Percentiles rank a stretch among this genome's conserved stretches.
Evolutionary conservation across 2,797 vertebrate genomes (phyloP).

Genomic region (Peromyscus melanophrys): DNA sequence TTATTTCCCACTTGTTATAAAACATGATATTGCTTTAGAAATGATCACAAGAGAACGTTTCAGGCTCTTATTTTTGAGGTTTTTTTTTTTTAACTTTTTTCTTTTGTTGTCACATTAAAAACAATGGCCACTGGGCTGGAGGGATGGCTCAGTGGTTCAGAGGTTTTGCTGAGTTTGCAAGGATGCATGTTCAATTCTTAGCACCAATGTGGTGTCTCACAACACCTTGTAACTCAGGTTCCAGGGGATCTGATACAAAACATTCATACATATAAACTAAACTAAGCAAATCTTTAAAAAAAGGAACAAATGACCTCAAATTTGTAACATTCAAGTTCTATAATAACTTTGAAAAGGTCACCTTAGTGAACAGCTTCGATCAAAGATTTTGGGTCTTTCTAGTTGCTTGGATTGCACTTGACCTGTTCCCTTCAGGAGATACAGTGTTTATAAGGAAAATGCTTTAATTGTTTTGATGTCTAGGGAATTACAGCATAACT

Average conservation of each 20-base stretch:
- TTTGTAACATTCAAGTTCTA: background rate
- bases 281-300: background rate
- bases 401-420: background rate
- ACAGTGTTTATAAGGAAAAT: background rate
- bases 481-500: background rate
- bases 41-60: background rate
- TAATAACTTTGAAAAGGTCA: background rate
- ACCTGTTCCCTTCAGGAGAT: background rate
- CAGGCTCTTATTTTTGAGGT: background rate
- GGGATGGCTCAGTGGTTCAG: background rate
- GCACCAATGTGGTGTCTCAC: background rate
- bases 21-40: constrained; percentile 37
- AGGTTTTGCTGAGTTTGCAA: background rate
- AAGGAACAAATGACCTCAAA: background rate
- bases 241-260: background rate
- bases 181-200: background rate
- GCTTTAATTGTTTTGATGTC: background rate
- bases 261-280: background rate
- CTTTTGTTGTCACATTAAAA: background rate
- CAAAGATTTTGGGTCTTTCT: background rate
- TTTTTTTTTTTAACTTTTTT: background rate
- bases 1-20: background rate
- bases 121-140: background rate
- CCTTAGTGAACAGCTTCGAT: background rate
- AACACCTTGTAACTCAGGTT: background rate